Conservation (phyloP, 37 sponge, comb jelly and placozoan genomes). For the Cliona cf. orientalis region DNA sequence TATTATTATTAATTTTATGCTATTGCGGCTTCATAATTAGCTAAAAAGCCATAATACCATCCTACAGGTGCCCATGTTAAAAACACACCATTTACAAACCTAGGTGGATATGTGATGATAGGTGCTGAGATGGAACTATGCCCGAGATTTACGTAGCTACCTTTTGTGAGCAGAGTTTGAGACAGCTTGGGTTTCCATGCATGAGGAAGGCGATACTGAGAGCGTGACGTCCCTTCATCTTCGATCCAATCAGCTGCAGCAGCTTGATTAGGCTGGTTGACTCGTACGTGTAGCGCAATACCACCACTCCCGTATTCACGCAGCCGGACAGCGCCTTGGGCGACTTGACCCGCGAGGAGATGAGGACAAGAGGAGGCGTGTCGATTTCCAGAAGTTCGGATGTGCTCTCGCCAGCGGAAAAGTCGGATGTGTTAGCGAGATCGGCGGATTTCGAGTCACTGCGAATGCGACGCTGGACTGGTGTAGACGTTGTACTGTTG, state of each 20-base stretch:
- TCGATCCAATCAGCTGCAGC: slow-evolving; percentile 46
- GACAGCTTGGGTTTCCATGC: slow-evolving; percentile 69
- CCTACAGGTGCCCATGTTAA: too few species aligned
- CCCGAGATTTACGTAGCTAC: too few species aligned
- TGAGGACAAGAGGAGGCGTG: slow-evolving; percentile 60
- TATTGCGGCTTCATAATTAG: too few species aligned
- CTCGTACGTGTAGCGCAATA: slow-evolving; percentile 82
- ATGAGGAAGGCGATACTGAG: slow-evolving; percentile 73
- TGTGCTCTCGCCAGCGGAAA: neutral
- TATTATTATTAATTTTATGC: too few species aligned
- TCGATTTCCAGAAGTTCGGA: slow-evolving; percentile 12
- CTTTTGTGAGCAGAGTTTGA: slow-evolving; percentile 66
- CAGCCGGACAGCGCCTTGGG: slow-evolving; percentile 20
- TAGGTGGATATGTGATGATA: too few species aligned
- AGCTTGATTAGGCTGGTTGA: slow-evolving; percentile 54
- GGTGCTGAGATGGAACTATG: neutral
- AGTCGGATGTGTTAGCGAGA: neutral
- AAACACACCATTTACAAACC: too few species aligned
- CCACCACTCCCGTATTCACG: slow-evolving; percentile 63
- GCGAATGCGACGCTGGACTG: neutral
- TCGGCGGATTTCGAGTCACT: neutral
- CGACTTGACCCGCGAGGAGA: slow-evolving; percentile 61
- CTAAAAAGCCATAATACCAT: too few species aligned
- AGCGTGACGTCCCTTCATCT: slow-evolving; percentile 61
- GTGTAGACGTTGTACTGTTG: neutral